Evolutionary conservation across 2,113 vertebrate species (phyloP).

Genomic region (Anguilla rostrata): DNA sequence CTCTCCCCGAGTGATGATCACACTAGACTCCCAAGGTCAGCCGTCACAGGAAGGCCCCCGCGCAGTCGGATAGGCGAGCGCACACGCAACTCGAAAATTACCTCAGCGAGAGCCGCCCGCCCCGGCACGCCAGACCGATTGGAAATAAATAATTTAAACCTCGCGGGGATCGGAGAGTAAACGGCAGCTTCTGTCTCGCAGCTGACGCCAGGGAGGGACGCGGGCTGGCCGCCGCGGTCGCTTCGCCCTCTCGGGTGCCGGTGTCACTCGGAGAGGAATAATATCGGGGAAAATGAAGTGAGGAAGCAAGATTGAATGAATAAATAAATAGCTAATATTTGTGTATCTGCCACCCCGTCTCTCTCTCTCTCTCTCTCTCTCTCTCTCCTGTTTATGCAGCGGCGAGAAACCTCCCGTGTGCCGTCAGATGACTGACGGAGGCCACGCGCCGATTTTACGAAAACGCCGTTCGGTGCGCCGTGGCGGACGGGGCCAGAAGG

Average conservation of each 20-base stretch:
- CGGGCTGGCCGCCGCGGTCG: neutral
- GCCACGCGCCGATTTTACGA: neutral
- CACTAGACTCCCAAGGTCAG: constrained; percentile 66
- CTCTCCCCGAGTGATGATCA: constrained; percentile 61
- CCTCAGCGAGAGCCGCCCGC: constrained; percentile 18
- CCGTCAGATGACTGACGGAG: neutral
- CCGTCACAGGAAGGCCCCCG: constrained; percentile 58
- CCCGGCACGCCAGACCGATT: constrained; percentile 44
- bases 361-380: no score
- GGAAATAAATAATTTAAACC: constrained; percentile 53
- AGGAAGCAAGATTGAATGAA: constrained; percentile 1
- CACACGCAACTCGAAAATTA: constrained; percentile 14
- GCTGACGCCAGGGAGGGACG: constrained; percentile 33
- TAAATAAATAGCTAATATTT: constrained; percentile 21
- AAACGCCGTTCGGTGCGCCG: neutral
- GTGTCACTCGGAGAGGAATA: constrained; percentile 16
- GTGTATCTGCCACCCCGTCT: neutral
- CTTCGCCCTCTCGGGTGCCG: neutral
- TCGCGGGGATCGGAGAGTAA: constrained; percentile 48
- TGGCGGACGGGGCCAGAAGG: neutral
- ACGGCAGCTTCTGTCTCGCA: constrained; percentile 40
- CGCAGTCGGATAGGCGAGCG: neutral
- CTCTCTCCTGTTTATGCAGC: neutral
- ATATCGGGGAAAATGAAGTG: constrained; percentile 14
- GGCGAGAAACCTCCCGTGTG: neutral